phyloP scores from a whole-genome alignment of 2,797 vertebrate genomes.

The Pangasius larnaudii region DNA sequence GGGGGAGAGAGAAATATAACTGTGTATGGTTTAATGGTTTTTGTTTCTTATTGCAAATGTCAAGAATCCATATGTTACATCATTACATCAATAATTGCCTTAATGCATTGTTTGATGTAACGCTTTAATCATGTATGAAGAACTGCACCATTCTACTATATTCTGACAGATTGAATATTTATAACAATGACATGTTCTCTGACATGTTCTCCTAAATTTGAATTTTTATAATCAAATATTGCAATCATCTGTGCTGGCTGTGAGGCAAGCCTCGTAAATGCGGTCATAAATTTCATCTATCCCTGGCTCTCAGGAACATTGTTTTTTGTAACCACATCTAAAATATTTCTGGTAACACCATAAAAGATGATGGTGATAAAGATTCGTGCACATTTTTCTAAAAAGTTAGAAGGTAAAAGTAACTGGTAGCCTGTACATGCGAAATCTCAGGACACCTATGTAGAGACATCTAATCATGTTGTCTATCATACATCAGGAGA shows the following conservation, averaged over 20 bases:
- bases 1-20: background rate
- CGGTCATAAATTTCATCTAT: background rate
- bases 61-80: background rate
- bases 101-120: background rate
- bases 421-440: background rate
- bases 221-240: background rate
- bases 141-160: background rate
- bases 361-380: background rate
- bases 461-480: background rate
- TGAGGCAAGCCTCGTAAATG: too few species aligned
- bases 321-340: background rate
- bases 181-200: background rate
- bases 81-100: background rate
- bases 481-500: background rate
- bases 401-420: too few species aligned
- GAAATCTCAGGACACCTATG: background rate
- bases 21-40: background rate
- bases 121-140: background rate
- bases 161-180: background rate
- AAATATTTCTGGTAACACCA: background rate
- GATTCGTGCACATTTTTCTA: background rate
- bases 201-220: background rate
- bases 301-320: background rate
- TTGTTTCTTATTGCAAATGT: background rate
- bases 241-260: background rate